phyloP scores from a whole-genome alignment of 2,888 invertebrate species.

The Drymonia ruficornis region DNA sequence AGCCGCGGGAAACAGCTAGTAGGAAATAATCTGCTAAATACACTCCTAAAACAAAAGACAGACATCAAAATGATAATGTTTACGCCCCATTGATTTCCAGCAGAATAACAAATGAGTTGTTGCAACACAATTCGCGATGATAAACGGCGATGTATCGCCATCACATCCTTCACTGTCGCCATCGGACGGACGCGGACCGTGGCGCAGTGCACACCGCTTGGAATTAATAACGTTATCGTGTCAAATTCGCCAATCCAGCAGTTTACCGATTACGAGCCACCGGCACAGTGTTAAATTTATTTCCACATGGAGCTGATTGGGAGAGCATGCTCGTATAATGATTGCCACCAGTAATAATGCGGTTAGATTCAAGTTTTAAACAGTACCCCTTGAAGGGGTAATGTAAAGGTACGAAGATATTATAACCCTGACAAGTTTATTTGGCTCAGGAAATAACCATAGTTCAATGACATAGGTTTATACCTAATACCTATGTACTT shows the following conservation, averaged over 20 bases:
- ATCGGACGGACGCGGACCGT: neutral
- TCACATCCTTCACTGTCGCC: constrained; percentile 5
- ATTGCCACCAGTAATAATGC: neutral
- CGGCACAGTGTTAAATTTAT: constrained; percentile 31
- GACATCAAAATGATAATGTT: neutral
- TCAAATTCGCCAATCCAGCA: constrained; percentile 40
- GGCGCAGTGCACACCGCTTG: neutral
- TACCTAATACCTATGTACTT: too few relatives aligned
- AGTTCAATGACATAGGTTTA: too few relatives aligned
- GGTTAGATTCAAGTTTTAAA: neutral
- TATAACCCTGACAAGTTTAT: too few relatives aligned
- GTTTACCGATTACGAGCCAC: constrained; percentile 35
- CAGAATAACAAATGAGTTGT: constrained; percentile 5
- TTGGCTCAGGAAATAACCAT: too few relatives aligned
- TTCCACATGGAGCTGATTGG: constrained; percentile 27
- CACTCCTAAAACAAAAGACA: neutral
- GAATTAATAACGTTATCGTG: constrained; percentile 43
- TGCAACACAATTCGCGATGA: neutral
- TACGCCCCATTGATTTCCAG: neutral
- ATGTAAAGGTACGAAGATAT: too few relatives aligned
- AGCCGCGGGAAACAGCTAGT: too few relatives aligned
- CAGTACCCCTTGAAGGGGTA: neutral
- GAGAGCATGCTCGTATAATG: constrained; percentile 11
- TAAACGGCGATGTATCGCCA: constrained; percentile 3
- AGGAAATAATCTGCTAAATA: too few relatives aligned